Percentiles rank a stretch among this genome's conserved stretches.
These are phyloP conservation scores for Phyllotreta cruciferae DNA, from an alignment of 2,888 invertebrate species.

Conservation along the genomic window DNA sequence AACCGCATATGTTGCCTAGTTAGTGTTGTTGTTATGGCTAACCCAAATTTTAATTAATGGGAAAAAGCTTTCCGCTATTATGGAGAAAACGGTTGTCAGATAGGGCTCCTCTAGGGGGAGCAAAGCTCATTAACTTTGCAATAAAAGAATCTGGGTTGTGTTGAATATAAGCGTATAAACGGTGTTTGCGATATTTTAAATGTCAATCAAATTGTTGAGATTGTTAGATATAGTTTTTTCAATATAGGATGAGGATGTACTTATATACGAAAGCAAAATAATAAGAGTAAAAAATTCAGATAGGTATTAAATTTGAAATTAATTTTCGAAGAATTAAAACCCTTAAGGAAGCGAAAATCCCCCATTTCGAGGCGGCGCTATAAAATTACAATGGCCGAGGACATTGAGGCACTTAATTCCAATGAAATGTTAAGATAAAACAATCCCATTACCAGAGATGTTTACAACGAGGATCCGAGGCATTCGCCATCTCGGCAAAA, in stretches of 20 bases:
- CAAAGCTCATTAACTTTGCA: too few species aligned
- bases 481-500: slow-evolving; percentile 44
- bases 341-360: not conserved
- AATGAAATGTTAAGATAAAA: slow-evolving; percentile 59
- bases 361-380: slow-evolving; percentile 34
- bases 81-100: slow-evolving; percentile 7
- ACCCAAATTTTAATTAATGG: slow-evolving; percentile 30
- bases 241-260: too few species aligned
- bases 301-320: too few species aligned
- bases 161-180: too few species aligned
- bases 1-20: slow-evolving; percentile 41
- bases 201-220: too few species aligned
- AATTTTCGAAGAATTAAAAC: too few species aligned
- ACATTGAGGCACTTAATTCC: slow-evolving; percentile 57
- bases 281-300: too few species aligned
- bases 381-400: slow-evolving; percentile 39
- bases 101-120: not conserved
- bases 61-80: slow-evolving; percentile 24
- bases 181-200: too few species aligned
- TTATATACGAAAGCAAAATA: too few species aligned
- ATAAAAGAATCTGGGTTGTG: too few species aligned
- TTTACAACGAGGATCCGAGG: slow-evolving; percentile 47
- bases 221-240: too few species aligned
- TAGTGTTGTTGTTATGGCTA: slow-evolving; percentile 28
- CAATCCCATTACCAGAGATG: slow-evolving; percentile 58